phyloP scores from a whole-genome alignment of 2,113 vertebrate genomes.

The Desmodus rotundus region DNA sequence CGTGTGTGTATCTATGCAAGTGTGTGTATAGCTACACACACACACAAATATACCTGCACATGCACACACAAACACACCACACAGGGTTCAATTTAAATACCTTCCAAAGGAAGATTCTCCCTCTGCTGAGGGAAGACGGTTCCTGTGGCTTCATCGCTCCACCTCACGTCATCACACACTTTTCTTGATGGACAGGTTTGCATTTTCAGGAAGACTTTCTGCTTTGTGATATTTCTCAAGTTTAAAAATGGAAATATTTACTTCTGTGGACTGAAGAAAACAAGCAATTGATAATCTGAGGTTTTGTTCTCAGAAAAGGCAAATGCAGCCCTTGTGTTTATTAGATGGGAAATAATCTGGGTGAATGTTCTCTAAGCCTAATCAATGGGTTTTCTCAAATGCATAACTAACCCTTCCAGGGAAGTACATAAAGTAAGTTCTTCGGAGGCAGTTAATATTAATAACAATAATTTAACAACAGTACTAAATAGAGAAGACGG shows the following conservation, averaged over 20 bases:
- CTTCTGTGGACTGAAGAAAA: not conserved
- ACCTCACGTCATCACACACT: not conserved
- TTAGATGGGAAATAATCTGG: not conserved
- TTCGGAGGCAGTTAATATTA: not conserved
- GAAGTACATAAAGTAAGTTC: not conserved
- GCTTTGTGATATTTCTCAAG: not conserved
- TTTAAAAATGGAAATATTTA: not conserved
- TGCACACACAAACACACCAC: not conserved
- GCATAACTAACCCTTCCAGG: not conserved
- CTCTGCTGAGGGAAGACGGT: not conserved
- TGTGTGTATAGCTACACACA: not conserved
- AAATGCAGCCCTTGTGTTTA: not conserved
- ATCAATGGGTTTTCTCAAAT: not conserved
- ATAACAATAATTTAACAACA: not conserved
- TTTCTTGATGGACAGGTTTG: not conserved
- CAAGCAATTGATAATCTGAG: not conserved
- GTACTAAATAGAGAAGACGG: not conserved
- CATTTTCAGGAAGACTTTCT: not conserved
- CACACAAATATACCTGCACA: not conserved
- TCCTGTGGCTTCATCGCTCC: not conserved
- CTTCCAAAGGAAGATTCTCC: not conserved
- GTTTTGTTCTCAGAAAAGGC: not conserved
- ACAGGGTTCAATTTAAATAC: not conserved
- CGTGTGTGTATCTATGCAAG: too few species aligned
- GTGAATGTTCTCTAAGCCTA: not conserved